Evolutionary conservation across 2,797 vertebrate genomes (phyloP).

Genomic region (Mormyrus hasselquistii): DNA sequence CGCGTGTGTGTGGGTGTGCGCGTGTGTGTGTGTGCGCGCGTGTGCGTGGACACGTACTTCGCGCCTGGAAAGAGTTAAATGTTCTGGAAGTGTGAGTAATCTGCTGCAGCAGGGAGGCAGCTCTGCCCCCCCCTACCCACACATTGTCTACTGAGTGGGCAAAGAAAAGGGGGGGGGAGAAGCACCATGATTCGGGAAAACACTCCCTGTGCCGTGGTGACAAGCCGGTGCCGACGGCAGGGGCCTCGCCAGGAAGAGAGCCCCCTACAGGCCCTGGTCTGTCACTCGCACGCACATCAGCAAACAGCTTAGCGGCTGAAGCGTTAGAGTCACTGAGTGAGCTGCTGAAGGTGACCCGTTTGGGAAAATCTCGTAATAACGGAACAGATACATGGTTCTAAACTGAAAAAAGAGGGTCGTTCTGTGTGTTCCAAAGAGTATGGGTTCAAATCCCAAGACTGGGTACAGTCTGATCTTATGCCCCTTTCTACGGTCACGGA

Average conservation of each 20-base stretch:
- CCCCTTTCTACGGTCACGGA: background rate
- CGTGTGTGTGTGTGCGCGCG: constrained; percentile 22
- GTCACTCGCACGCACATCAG: background rate
- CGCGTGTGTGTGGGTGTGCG: constrained; percentile 1
- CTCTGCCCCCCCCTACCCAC: background rate
- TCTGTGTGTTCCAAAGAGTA: background rate
- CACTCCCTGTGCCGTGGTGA: background rate
- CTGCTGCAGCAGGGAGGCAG: background rate
- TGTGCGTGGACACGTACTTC: constrained; percentile 15
- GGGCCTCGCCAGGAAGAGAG: background rate
- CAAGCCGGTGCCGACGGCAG: background rate
- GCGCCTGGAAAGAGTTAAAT: constrained; percentile 29
- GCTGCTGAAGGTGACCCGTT: background rate
- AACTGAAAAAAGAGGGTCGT: background rate
- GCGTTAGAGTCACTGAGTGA: background rate
- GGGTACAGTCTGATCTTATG: background rate
- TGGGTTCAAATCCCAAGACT: background rate
- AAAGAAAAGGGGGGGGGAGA: background rate
- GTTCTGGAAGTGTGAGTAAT: constrained; percentile 22
- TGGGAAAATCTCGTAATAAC: background rate
- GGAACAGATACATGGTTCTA: background rate
- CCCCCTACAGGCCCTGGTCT: background rate
- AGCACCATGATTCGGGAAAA: background rate
- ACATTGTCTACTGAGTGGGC: constrained; percentile 18
- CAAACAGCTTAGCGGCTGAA: background rate